Evolutionary conservation across 1,140 invertebrate species (phyloP).

Genomic region (Lepidurus couesii): DNA sequence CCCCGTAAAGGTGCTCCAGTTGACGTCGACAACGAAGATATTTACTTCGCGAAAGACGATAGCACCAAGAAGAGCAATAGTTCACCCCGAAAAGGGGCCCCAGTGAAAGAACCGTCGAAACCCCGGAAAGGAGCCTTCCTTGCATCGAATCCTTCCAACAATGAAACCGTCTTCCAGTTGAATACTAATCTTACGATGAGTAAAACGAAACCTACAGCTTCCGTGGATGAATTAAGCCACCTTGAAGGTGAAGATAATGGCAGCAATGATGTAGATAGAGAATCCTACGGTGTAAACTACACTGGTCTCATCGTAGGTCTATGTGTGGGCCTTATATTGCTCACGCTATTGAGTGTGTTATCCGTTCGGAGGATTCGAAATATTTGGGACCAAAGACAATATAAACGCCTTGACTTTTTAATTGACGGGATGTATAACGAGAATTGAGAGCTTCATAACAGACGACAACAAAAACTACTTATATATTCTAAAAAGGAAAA

Average conservation of each 20-base stretch:
- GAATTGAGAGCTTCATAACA: not conserved
- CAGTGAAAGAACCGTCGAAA: conserved; percentile 29
- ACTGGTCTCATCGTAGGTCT: conserved; percentile 29
- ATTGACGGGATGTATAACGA: conserved; percentile 33
- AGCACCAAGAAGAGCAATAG: conserved; percentile 24
- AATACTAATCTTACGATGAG: not conserved
- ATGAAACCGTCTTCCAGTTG: not conserved
- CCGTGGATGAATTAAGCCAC: conserved; percentile 5
- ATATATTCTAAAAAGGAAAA: conserved; percentile 28
- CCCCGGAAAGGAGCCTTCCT: conserved; percentile 28
- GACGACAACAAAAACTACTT: not conserved
- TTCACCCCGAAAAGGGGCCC: conserved; percentile 23
- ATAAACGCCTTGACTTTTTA: conserved; percentile 33
- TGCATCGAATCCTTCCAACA: not conserved
- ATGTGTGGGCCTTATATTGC: conserved; percentile 24
- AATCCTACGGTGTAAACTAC: conserved; percentile 22
- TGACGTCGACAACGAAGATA: not conserved
- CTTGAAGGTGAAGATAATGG: not conserved
- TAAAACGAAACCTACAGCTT: conserved; percentile 24
- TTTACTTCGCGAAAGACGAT: conserved; percentile 17
- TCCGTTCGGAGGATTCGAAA: conserved; percentile 28
- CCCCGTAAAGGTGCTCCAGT: not conserved
- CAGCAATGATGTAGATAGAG: not conserved
- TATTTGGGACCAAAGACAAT: conserved; percentile 31
- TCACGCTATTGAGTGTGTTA: conserved; percentile 22